phyloP scores from a whole-genome alignment of 2,797 vertebrate genomes.

The Rachycentron canadum region DNA sequence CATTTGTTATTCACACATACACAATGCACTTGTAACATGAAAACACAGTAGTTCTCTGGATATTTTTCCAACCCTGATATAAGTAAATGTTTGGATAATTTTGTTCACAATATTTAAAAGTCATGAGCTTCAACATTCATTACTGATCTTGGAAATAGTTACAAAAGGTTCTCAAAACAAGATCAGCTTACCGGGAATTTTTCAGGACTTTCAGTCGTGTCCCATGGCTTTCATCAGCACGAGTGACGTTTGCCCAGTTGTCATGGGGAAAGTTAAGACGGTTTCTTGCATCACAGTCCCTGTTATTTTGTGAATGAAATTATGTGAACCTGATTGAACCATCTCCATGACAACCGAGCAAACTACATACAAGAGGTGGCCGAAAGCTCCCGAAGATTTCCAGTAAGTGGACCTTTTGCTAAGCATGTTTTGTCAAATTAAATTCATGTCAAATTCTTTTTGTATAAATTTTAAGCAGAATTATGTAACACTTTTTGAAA shows the following conservation, averaged over 20 bases:
- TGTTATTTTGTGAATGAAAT: constrained; percentile 6
- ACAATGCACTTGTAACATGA: background rate
- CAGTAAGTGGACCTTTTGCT: background rate
- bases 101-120: background rate
- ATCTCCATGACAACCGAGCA: constrained; percentile 37
- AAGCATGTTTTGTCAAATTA: background rate
- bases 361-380: background rate
- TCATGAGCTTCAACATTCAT: background rate
- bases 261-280: constrained; percentile 15
- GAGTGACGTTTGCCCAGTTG: constrained; percentile 23
- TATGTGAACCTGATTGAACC: background rate
- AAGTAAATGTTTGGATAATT: background rate
- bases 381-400: background rate
- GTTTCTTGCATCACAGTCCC: constrained; percentile 4
- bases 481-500: background rate
- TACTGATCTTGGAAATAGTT: background rate
- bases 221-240: constrained; percentile 9
- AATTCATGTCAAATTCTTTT: background rate
- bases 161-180: background rate
- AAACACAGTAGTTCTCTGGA: background rate
- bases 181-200: background rate
- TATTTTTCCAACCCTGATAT: background rate
- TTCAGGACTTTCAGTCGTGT: constrained; percentile 11
- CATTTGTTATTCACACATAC: background rate
- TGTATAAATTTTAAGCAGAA: background rate